phyloP scores from a whole-genome alignment of 2,113 vertebrate genomes.

The Bettongia penicillata region DNA sequence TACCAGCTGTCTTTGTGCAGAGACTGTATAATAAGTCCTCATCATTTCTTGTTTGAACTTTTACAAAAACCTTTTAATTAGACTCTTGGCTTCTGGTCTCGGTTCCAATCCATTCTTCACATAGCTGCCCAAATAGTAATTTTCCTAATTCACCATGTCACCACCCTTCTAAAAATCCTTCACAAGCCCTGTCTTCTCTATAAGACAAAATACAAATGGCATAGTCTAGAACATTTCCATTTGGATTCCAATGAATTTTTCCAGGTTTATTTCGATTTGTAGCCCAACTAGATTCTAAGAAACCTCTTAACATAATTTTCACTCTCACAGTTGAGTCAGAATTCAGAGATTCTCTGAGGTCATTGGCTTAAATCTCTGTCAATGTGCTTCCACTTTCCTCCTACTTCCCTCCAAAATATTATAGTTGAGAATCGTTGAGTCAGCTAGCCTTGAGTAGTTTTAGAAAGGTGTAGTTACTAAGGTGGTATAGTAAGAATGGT shows the following conservation, averaged over 20 bases:
- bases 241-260: neutral
- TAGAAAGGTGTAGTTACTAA: neutral
- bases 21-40: neutral
- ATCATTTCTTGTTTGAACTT: neutral
- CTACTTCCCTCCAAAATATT: neutral
- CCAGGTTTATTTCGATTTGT: neutral
- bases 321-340: neutral
- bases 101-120: neutral
- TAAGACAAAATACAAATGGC: neutral
- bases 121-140: neutral
- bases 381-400: neutral
- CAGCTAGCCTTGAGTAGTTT: neutral
- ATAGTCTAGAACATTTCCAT: neutral
- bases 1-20: neutral
- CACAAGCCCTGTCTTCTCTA: neutral
- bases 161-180: neutral
- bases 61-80: neutral
- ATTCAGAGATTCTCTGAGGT: neutral
- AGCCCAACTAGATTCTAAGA: neutral
- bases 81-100: neutral
- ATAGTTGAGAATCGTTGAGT: neutral
- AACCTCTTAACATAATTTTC: neutral
- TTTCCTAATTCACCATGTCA: neutral
- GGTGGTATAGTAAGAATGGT: neutral
- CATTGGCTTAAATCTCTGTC: neutral